Conservation (phyloP, 2,888 invertebrate genomes). For the Elmis aenea region DNA sequence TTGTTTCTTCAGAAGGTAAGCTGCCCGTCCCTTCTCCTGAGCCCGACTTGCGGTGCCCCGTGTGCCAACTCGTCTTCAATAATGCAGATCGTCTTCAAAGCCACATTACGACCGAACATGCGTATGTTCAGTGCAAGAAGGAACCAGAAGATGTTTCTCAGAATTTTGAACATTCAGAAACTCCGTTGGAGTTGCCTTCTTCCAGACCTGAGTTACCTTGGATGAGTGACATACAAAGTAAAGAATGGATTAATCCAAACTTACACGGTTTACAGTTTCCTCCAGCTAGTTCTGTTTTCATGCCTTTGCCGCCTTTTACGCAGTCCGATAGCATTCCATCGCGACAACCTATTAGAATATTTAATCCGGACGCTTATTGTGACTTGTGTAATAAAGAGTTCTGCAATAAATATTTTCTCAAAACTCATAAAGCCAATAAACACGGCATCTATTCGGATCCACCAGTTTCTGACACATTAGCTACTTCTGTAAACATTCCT, state of each 20-base stretch:
- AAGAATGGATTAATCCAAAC: constrained; percentile 42
- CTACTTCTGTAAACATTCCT: constrained; percentile 35
- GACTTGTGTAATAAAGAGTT: constrained; percentile 98
- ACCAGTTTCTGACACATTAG: constrained; percentile 25
- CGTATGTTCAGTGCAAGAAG: constrained; percentile 38
- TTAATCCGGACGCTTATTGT: constrained; percentile 96
- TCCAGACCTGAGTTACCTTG: constrained; percentile 39
- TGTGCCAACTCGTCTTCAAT: constrained; percentile 42
- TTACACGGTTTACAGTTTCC: constrained; percentile 46
- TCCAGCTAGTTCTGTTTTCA: constrained; percentile 39
- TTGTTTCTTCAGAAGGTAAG: constrained; percentile 40
- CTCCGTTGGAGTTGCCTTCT: constrained; percentile 36
- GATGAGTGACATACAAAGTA: constrained; percentile 42
- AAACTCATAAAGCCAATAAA: constrained; percentile 96
- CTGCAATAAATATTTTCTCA: constrained; percentile 96
- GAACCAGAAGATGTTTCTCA: constrained; percentile 36
- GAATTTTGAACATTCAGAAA: constrained; percentile 30
- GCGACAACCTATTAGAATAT: constrained; percentile 71
- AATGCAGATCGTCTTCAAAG: constrained; percentile 38
- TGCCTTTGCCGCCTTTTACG: constrained; percentile 44
- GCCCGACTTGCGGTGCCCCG: constrained; percentile 38
- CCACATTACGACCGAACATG: constrained; percentile 39
- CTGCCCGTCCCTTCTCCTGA: constrained; percentile 34
- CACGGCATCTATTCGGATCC: constrained; percentile 77
- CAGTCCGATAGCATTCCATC: constrained; percentile 40